Base-by-base conservation (phyloP, 2,888 invertebrate genomes). In the Tinea pellionella region DNA sequence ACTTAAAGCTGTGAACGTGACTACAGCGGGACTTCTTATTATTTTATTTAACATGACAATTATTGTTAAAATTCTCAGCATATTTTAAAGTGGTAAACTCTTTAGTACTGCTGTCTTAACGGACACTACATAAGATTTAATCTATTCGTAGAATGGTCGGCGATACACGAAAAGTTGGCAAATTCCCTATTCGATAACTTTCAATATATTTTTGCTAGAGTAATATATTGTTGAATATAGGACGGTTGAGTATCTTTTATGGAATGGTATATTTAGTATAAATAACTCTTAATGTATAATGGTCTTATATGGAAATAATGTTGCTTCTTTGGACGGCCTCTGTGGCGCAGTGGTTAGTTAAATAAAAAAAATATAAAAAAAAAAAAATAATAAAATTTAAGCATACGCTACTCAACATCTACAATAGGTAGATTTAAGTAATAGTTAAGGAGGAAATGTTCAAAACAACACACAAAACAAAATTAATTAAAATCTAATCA, bases 81-180 rank as follows among this genome's bases (percentile, higher is more conserved):
- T 24, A 24, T 24, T 24, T 24, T 24, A 24, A 3, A 24, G 2
- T 6, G 6, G 24, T 3, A 24, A 24, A 24, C 2, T 24, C 6
- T 6, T 3, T 47, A 15, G 47, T 47, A 13, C 47, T 9, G 15
- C 47, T 47, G 13, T 1, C 8, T 16, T 9, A 15, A 47, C 15
- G 47, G 9, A 2, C 47, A 47, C 47, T 47, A 47, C 16, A 56
- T 53, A 60, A 60, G 60, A 60, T 60, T 60, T 60, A 60, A 60
- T 60, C 60, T 60, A 43, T 55, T 53, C 57, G 16, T 57, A 19
- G 24, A 55, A 55, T 32, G 57, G 32, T n/a, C 55, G 19, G 41
- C 53, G 19, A 37, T 15, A 55, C 24, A 57, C 32, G 30, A 57
- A 51, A 60, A 60, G 41, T 55, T 60, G 60, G 55, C 60, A 60